These are phyloP conservation scores for Chelon labrosus DNA, from an alignment of 2,797 vertebrate genomes.

Conservation along the genomic window DNA sequence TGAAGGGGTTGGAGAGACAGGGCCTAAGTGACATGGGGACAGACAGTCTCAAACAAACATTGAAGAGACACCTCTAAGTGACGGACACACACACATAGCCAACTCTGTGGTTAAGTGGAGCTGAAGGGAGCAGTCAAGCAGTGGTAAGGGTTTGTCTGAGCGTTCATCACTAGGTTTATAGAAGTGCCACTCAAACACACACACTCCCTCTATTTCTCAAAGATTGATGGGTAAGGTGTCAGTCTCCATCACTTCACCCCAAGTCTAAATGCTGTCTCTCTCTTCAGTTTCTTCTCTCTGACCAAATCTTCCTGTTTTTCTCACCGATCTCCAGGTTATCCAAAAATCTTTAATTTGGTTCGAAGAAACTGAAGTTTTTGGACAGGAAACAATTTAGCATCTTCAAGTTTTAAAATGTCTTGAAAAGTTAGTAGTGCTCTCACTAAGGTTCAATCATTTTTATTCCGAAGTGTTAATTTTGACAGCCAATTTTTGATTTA, in stretches of 20 bases:
- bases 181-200: slow-evolving; percentile 92
- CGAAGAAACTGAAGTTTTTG: slow-evolving; percentile 14
- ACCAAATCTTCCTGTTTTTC: slow-evolving; percentile 17
- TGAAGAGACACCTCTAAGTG: slow-evolving; percentile 69
- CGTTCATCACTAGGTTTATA: slow-evolving; percentile 97
- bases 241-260: slow-evolving; percentile 81
- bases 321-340: neutral
- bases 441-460: fast-evolving
- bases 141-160: slow-evolving; percentile 94
- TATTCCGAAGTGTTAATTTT: neutral
- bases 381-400: slow-evolving; percentile 1
- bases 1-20: slow-evolving; percentile 58
- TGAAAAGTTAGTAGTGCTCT: neutral
- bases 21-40: slow-evolving; percentile 80
- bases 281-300: slow-evolving; percentile 21
- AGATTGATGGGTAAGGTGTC: slow-evolving; percentile 69
- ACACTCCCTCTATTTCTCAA: slow-evolving; percentile 27
- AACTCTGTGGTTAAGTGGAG: slow-evolving; percentile 87
- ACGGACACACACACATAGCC: slow-evolving; percentile 62
- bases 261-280: slow-evolving; percentile 25
- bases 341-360: slow-evolving; percentile 39
- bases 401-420: neutral
- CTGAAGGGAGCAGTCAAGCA: slow-evolving; percentile 94
- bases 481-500: neutral
- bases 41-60: slow-evolving; percentile 78